Evolutionary conservation across 1,140 invertebrate species (phyloP), one percentile per base, ranked within the genome.

Genomic region (Drosophila novamexicana): DNA sequence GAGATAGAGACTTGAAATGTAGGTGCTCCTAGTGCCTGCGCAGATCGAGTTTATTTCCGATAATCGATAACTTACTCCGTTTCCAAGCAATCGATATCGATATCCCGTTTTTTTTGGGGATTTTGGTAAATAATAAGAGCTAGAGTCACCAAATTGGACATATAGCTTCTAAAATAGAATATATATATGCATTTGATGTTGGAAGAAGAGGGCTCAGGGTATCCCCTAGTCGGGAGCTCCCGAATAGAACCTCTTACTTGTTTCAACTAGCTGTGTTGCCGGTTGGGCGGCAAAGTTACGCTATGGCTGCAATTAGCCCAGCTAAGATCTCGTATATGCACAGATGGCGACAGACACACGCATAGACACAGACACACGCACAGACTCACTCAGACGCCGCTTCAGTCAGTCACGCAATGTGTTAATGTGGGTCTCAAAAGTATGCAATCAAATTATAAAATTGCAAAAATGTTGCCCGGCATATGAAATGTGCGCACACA

Each of bases 401-500:
- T 37, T 9, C 32, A 67, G 37, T 50, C 39, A 57, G 49, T 34
- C 42, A 56, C 42, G 71, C 71, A 69, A 66, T 71, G 79, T 86
- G 83, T 88, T 86, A 86, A 86, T 88, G 83, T 74, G 61, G 68
- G 45, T 54, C 65, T 73, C 83, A 77, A 89, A 88, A 89, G 84
- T 88, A 65, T 89, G 77, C 73, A 88, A 88, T 88, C 65, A 88
- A 89, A 88, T 88, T 86, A 86, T 88, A 78, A 86, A 83, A 71
- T 63, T 68, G 68, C 67, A 81, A 77, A 76, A 79, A 67, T 76
- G 70, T 66, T 57, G 63, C 44, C 42, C 50, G 53, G 45, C 66
- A 85, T 75, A 76, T 68, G 69, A 74, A 63, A 34, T 71, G 75
- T 63, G 50, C 62, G 54, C 49, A 40, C 36, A 44, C 62, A 16